Evolutionary conservation across 2,888 invertebrate genomes (phyloP).

Genomic region (Euzetes globulus): DNA sequence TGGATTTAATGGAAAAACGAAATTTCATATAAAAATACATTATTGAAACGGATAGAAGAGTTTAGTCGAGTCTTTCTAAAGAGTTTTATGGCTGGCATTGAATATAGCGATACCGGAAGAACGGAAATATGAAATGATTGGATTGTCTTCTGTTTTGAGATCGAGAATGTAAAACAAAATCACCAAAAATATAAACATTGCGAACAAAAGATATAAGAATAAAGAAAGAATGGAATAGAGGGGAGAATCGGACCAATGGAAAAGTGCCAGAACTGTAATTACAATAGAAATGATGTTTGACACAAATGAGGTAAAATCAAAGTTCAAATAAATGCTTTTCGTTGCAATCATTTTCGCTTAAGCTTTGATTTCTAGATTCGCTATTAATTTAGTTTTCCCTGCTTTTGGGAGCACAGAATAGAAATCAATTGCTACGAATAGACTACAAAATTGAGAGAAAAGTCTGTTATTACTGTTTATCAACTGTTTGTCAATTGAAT

Average conservation of each 20-base stretch:
- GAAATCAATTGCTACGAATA: background rate
- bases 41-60: slow-evolving; percentile 18
- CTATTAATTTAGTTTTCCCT: slow-evolving; percentile 21
- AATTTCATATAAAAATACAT: background rate
- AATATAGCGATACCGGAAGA: slow-evolving; percentile 17
- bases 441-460: background rate
- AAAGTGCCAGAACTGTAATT: background rate
- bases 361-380: background rate
- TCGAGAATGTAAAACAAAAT: background rate
- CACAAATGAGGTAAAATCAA: slow-evolving; percentile 1
- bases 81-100: background rate
- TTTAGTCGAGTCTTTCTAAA: background rate
- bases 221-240: background rate
- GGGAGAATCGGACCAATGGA: background rate
- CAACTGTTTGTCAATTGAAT: background rate
- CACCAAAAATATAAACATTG: background rate
- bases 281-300: background rate
- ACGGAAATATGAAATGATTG: slow-evolving; percentile 30
- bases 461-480: background rate
- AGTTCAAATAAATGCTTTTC: slow-evolving; percentile 19
- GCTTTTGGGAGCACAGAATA: background rate
- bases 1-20: background rate
- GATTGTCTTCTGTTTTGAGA: slow-evolving; percentile 3
- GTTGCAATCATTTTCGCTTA: slow-evolving; percentile 4
- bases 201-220: background rate